Base-by-base conservation (phyloP, 2,888 invertebrate species). In the Alloscopus bannaensis region DNA sequence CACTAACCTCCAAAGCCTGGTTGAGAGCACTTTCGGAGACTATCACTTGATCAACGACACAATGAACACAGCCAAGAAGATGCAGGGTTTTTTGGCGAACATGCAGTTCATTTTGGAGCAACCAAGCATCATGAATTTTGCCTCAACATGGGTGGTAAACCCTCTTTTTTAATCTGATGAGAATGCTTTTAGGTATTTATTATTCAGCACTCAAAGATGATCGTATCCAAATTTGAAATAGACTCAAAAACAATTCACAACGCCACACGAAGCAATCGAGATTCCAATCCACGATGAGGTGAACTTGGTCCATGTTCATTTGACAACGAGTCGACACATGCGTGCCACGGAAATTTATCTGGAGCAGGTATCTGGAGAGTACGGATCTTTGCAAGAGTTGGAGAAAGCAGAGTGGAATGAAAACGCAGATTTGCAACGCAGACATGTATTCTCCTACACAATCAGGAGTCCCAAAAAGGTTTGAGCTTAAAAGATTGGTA, bases 211-310 rank as follows among this genome's bases (percentile, higher is more conserved):
- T 36, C 13, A 36, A 8, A 36, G 13, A 36, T 13, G 8, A 36
- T 36, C 6, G 13, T 36, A 36, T 8, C 13, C 36, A 8, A 36
- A 6, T 36, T 13, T 36, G 13, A 6, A 36, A 26, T 29, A 70
- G 79, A 79, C 60, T 6, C 66, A 71, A 40, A 79, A 79, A 42
- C 60, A 79, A 42, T 76, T 45, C 42, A 76, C 76, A 3, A 36
- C 31, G 20, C 68, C 76, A 1, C 24, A 77, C 36, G 29, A 50
- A 20, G 2, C 24, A 1, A 55, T 82, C 45, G 71, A 75, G 16
- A 79, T 83, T 42, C 82, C 82, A 26, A 78, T 83, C 45, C 28
- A 79, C 11, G 80, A 80, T 16, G 28, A 57, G 18, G 80, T 68
- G 8, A 62, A 47, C 13, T 13, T 47, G 6, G 40, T 83, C 3